Base-by-base conservation (phyloP, 2,113 vertebrate genomes). In the Misgurnus anguillicaudatus region DNA sequence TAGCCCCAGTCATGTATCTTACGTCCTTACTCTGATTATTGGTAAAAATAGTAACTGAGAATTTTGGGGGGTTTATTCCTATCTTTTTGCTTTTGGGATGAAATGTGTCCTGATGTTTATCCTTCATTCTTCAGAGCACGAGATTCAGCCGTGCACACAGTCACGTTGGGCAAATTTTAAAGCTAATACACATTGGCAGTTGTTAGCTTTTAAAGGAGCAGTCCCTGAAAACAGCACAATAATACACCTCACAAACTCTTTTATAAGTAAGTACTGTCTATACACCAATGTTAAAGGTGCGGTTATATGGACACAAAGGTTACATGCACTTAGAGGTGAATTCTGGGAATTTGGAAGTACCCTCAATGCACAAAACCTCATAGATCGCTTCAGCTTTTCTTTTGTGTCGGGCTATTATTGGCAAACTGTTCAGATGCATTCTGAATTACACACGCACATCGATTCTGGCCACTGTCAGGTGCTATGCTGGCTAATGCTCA, bases 361-460 rank as follows among this genome's bases (percentile, higher is more conserved):
- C 64, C 21, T 39, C 6, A 36, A 58, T 38, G 66, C 47, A 48
- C 79, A 73, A 24, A 48, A 75, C 42, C 24, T 13, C 31, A 67
- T 74, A n/a, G 71, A 80, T 66, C 70, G 61, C 10, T 57, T 57
- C 73, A 60, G 73, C 77, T 58, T 70, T 53, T 77, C 51, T 66
- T 63, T 77, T 65, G 68, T 75, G 57, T 64, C 31, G 41, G 58
- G 81, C 70, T 74, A 75, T 82, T 80, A 78, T 80, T 78, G 61
- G 80, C 77, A 66, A 62, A 61, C 67, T 45, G 64, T 79, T 81
- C 70, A 81, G 75, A 78, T 41, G 31, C 60, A 39, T 78, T 78
- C 67, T 80, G 57, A 85, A 85, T 80, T 53, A 79, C 80, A 80
- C 80, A 82, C 80, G 82, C 76, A 71, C 60, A 81, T 82, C 63